phyloP scores from a whole-genome alignment of 2,113 vertebrate genomes.

The Cepphus grylle region DNA sequence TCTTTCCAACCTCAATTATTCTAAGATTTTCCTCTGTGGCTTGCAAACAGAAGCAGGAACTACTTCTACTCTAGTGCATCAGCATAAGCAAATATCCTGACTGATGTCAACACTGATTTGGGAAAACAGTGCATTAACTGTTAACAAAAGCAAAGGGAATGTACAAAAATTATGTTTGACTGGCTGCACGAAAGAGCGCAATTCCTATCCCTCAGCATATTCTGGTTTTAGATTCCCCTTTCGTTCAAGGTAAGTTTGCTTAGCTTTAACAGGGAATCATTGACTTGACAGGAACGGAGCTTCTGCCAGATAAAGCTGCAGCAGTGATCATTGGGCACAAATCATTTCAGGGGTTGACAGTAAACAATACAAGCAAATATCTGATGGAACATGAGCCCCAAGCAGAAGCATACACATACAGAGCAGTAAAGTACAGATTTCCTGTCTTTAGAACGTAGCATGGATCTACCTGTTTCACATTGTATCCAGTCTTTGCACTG shows the following conservation, averaged over 20 bases:
- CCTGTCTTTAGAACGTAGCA: not conserved
- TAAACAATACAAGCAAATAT: not conserved
- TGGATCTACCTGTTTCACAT: conserved; percentile 89
- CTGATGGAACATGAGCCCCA: not conserved
- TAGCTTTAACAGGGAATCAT: not conserved
- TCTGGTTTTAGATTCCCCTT: not conserved
- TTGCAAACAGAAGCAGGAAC: not conserved
- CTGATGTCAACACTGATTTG: not conserved
- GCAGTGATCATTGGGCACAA: not conserved
- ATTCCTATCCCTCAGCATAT: not conserved
- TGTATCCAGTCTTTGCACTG: conserved; percentile 95
- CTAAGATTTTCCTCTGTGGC: not conserved
- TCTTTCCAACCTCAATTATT: not conserved
- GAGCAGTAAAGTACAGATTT: not conserved
- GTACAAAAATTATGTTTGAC: not conserved
- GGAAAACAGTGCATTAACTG: not conserved
- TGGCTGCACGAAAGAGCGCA: not conserved
- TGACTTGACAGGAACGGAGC: not conserved
- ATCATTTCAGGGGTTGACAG: not conserved
- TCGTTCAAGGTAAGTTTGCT: not conserved
- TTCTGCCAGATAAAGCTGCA: not conserved
- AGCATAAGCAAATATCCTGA: not conserved
- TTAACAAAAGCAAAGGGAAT: not conserved
- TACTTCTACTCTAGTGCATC: not conserved
- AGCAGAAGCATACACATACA: not conserved